Evolutionary conservation across 2,113 vertebrate genomes (phyloP).

Genomic region (Callopanchax toddi): DNA sequence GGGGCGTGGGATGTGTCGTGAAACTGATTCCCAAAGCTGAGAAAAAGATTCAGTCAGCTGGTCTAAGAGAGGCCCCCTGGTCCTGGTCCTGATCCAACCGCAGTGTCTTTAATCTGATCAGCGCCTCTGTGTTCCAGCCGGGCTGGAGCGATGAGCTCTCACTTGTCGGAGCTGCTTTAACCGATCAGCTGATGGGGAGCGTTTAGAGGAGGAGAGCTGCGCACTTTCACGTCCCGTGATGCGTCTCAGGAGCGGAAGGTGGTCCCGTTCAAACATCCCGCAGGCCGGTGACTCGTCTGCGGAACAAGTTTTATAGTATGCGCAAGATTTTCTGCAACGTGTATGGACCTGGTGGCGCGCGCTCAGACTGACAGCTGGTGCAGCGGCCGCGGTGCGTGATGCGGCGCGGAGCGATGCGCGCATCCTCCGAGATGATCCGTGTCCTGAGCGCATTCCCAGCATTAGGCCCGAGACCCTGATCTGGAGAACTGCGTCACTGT

Average conservation of each 20-base stretch:
- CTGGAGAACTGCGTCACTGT: constrained; percentile 80
- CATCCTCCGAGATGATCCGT: constrained; percentile 37
- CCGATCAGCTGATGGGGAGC: background rate
- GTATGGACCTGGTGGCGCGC: constrained; percentile 32
- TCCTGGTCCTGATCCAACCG: constrained; percentile 38
- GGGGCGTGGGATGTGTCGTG: constrained; percentile 67
- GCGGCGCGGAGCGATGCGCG: constrained; percentile 29
- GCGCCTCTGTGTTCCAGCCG: constrained; percentile 21
- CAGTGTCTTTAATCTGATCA: constrained; percentile 75
- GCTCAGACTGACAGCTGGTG: constrained; percentile 43
- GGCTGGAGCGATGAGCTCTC: constrained; percentile 35
- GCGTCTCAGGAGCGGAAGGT: constrained; percentile 49
- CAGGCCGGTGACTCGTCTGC: constrained; percentile 26
- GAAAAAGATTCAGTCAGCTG: constrained; percentile 6
- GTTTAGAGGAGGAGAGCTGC: constrained; percentile 45
- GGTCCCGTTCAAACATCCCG: constrained; percentile 29
- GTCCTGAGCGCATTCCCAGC: constrained; percentile 39
- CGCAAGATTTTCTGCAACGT: constrained; percentile 19
- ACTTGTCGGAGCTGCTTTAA: constrained; percentile 37
- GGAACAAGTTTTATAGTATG: constrained; percentile 9
- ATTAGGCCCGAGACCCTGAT: constrained; percentile 50
- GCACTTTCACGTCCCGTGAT: constrained; percentile 57
- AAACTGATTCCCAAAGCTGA: constrained; percentile 34
- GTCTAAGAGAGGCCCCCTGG: constrained; percentile 22
- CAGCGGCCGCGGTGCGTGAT: constrained; percentile 50